phyloP scores from a whole-genome alignment of 2,888 invertebrate genomes.

The Campoletis raptor region DNA sequence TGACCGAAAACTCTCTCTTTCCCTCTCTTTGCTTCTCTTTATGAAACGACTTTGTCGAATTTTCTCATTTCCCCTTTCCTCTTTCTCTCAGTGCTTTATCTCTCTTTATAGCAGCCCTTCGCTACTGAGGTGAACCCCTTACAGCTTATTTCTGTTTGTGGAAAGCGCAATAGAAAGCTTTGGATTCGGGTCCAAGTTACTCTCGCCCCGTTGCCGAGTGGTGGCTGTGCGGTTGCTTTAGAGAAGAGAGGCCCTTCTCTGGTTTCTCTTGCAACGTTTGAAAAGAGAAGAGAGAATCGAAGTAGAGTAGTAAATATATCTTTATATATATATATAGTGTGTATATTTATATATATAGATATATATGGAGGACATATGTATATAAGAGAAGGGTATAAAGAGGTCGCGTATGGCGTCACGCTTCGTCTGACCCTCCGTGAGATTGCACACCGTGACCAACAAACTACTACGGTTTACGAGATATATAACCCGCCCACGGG shows the following conservation, averaged over 20 bases:
- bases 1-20: constrained; percentile 28
- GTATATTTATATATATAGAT: constrained; percentile 23
- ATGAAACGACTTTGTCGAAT: constrained; percentile 14
- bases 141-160: constrained; percentile 59
- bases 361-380: constrained; percentile 17
- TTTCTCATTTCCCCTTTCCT: constrained; percentile 29
- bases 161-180: constrained; percentile 57
- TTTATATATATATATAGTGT: constrained; percentile 3
- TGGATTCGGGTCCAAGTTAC: constrained; percentile 57
- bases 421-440: constrained; percentile 77
- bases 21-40: constrained; percentile 14
- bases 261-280: constrained; percentile 34
- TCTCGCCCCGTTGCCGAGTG: constrained; percentile 49
- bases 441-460: constrained; percentile 80
- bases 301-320: constrained; percentile 4
- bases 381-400: constrained; percentile 53
- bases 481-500: constrained; percentile 73
- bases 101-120: constrained; percentile 35
- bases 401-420: constrained; percentile 73
- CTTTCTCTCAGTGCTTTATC: constrained; percentile 14
- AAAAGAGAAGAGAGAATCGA: constrained; percentile 36
- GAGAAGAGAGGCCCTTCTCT: constrained; percentile 30
- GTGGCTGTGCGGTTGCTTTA: constrained; percentile 28
- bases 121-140: constrained; percentile 13
- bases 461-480: constrained; percentile 80